Evolutionary conservation across 2,888 invertebrate genomes (phyloP), one percentile per base, ranked within the genome.

Genomic region (Oscheius sp.): DNA sequence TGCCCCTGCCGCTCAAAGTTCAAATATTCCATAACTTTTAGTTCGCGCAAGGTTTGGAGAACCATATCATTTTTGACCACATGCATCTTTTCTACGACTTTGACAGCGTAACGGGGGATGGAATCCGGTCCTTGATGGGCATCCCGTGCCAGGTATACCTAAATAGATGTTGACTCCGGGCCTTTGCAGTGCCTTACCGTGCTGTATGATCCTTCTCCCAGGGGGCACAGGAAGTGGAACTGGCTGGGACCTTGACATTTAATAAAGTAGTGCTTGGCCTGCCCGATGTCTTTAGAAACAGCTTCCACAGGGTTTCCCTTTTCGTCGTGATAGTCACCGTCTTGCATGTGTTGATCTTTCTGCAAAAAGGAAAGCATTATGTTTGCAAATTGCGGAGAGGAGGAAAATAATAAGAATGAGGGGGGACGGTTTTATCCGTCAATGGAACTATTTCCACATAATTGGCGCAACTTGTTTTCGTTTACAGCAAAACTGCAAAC

Each of bases 131-230:
- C 56, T 25, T 69, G 58, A n/a, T 45, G 25, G 2, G 66, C 45
- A 63, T 77, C 77, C 13, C 49, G 25, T 13, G 75, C 75, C 13
- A 73, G 73, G 59, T 76, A 78, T 5, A 81, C 78, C 77, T 81
- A 45, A 76, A 41, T 58, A 25, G 25, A 53, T 16, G n/a, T 46
- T 16, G 12, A 41, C 27, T 25, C 43, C 29, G n/a, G 25, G 41
- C 7, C 12, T 41, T 56, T 23, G 13, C 18, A 41, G 27, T 6
- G 43, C 75, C 79, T 90, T 88, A 93, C 98, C 76, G 94, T 94
- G 86, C 96, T 96, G 90, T 94, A 99, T 89, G 96, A 96, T 80
- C 98, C 98, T 90, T 98, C 97, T 79, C 98, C 98, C 86, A 99
- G 93, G 78, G 94, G 92, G 91, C 94, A 95, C 74, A 95, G 95